Evolutionary conservation across 2,113 vertebrate species (phyloP), one percentile per base, ranked within the genome.

Genomic region (Lampris incognitus): DNA sequence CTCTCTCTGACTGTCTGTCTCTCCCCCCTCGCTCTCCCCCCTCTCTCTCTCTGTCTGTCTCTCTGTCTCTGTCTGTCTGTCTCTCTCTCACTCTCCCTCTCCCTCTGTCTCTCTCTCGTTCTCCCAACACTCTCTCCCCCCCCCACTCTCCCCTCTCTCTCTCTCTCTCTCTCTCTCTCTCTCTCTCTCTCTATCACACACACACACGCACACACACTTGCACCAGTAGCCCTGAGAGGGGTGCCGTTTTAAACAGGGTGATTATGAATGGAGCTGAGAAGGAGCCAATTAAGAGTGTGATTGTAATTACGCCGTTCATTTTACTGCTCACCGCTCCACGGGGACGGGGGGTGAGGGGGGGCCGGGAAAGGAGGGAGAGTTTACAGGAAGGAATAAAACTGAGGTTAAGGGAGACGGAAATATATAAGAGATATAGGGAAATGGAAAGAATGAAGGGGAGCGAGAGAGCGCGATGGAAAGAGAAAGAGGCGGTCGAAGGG

Each of bases 211-310:
- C 39, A 60, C 38, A 6, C 62, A 68, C 79, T 36, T 8, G 10
- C 48, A 54, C 38, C 49, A 6, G 39, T 41, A 56, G 66, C 38
- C 62, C 73, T 66, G 66, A 84, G 59, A 85, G 59, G 66, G 76
- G 78, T 76, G 78, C 59, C 73, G 78, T 85, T 90, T 89, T 85
- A 89, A 92, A 89, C 74, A 65, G 83, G 68, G 65, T 74, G 84
- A 81, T 90, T 91, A 85, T 88, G 88, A 91, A 89, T 87, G 80
- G 78, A 84, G 66, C 76, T 82, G 68, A 76, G 81, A 86, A 88
- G 71, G 76, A 84, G 86, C 82, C 88, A 92, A 92, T 94, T 92
- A 91, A 62, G 86, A 82, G 75, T 78, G 80, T 90, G 89, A 92
- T 85, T 92, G 75, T 85, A 91, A 92, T 92, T 87, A 89, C 82